phyloP scores from a whole-genome alignment of 2,888 invertebrate genomes.

The Ceratothoa steindachneri region DNA sequence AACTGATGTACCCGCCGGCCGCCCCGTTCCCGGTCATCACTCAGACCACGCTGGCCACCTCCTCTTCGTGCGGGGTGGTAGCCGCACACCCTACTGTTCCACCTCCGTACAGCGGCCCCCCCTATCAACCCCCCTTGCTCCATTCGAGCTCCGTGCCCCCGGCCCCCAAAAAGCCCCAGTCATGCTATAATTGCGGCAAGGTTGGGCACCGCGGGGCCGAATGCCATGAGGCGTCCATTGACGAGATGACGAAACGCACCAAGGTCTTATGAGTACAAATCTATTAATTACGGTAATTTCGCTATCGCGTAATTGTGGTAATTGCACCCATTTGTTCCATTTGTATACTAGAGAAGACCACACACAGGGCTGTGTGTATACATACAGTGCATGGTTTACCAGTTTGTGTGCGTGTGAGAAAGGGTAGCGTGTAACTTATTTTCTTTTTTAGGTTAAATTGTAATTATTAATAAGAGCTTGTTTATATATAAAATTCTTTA shows the following conservation, averaged over 20 bases:
- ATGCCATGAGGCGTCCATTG: slow-evolving; percentile 86
- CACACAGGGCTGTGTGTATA: too few species aligned
- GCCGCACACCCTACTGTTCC: background rate
- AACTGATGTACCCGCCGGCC: slow-evolving; percentile 1
- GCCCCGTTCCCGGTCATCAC: slow-evolving; percentile 1
- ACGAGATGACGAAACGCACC: slow-evolving; percentile 68
- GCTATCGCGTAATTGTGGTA: too few species aligned
- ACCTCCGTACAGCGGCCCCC: background rate
- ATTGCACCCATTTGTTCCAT: too few species aligned
- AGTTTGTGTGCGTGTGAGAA: too few species aligned
- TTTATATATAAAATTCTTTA: too few species aligned
- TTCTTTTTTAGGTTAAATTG: too few species aligned
- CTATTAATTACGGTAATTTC: too few species aligned
- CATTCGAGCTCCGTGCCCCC: background rate
- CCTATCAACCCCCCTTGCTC: background rate
- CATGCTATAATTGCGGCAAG: slow-evolving; percentile 90
- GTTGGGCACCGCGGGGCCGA: slow-evolving; percentile 76
- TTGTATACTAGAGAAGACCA: too few species aligned
- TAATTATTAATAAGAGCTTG: too few species aligned
- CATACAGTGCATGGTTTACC: too few species aligned
- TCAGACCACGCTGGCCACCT: background rate
- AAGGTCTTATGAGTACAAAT: slow-evolving; percentile 15
- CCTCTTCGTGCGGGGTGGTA: background rate
- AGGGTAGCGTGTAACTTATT: too few species aligned
- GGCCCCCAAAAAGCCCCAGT: slow-evolving; percentile 49